phyloP scores from a whole-genome alignment of 35 echinoderm and acorn worm species.

The Lytechinus pictus region DNA sequence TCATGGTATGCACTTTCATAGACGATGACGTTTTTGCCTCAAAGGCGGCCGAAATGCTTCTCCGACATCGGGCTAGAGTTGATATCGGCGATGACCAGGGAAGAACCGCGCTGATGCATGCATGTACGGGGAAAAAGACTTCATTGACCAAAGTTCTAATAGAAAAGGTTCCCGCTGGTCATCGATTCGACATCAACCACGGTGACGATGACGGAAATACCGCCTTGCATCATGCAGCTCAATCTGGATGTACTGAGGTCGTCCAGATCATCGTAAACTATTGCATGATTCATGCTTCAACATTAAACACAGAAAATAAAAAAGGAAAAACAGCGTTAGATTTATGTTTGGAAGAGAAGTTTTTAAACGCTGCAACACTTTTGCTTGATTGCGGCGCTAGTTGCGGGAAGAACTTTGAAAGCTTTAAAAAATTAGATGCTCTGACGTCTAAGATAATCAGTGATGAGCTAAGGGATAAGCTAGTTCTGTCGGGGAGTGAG shows the following conservation, averaged over 20 bases:
- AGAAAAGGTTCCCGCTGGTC: conserved; percentile 14
- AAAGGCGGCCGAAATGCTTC: conserved; percentile 33
- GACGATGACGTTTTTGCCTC: conserved; percentile 1
- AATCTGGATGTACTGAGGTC: conserved; percentile 33
- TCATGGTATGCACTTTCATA: conserved; percentile 39
- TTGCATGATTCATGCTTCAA: neutral
- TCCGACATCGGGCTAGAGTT: conserved; percentile 45
- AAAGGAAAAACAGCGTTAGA: conserved; percentile 8
- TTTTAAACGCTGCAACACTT: neutral
- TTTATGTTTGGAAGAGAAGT: neutral
- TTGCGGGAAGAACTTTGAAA: conserved; percentile 24
- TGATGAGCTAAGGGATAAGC: neutral
- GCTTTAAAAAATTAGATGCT: neutral
- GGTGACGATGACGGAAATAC: conserved; percentile 60
- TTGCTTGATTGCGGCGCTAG: neutral
- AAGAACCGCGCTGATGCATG: conserved; percentile 54
- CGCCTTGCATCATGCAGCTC: conserved; percentile 60
- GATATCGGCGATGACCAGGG: conserved; percentile 29
- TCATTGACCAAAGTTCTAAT: conserved; percentile 14
- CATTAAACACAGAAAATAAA: neutral
- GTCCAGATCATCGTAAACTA: conserved; percentile 10
- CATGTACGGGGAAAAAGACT: conserved; percentile 22
- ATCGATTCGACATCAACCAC: conserved; percentile 45
- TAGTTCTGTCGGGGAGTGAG: neutral
- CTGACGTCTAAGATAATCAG: neutral